phyloP scores from a whole-genome alignment of 2,113 vertebrate species.

The Phainopepla nitens region DNA sequence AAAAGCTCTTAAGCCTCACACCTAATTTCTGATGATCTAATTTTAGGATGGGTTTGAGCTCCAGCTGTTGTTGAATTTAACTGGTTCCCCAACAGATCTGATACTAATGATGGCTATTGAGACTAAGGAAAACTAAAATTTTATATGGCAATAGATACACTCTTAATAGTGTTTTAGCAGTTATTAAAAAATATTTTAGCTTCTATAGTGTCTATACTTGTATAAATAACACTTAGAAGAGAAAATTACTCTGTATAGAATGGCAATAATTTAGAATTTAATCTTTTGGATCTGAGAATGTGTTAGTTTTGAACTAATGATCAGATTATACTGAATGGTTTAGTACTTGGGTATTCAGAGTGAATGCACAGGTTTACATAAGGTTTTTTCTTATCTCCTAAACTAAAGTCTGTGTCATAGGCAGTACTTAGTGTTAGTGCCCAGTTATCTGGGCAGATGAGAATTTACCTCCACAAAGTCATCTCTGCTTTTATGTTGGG shows the following conservation, averaged over 20 bases:
- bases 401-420: neutral
- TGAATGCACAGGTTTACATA: neutral
- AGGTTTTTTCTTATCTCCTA: neutral
- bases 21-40: neutral
- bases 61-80: neutral
- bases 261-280: neutral
- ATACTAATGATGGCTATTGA: neutral
- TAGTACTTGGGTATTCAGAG: neutral
- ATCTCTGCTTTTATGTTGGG: neutral
- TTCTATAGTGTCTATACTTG: neutral
- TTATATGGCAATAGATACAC: neutral
- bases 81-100: neutral
- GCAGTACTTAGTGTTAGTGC: neutral
- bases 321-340: neutral
- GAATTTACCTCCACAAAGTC: neutral
- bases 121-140: neutral
- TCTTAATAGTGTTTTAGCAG: neutral
- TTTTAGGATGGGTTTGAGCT: neutral
- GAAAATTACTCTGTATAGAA: neutral
- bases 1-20: neutral
- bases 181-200: neutral
- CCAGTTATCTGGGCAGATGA: neutral
- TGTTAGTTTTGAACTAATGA: neutral
- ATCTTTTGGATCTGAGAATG: neutral
- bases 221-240: neutral